Evolutionary conservation across 2,888 invertebrate species (phyloP).

Genomic region (Diogma glabrata): DNA sequence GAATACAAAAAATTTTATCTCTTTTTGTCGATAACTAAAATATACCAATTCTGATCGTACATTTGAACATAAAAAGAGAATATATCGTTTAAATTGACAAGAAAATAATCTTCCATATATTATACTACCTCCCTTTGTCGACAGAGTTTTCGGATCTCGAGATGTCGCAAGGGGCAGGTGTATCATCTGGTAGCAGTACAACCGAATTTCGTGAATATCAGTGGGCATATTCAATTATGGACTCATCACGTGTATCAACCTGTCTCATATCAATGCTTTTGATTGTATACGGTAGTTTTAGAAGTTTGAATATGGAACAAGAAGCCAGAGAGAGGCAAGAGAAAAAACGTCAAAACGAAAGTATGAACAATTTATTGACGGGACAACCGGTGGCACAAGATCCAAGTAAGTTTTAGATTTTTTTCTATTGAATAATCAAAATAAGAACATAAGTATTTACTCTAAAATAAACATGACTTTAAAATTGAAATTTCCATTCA

Average conservation of each 20-base stretch:
- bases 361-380: conserved; percentile 36
- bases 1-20: no score
- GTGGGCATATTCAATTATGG: conserved; percentile 94
- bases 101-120: no score
- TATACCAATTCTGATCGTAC: no score
- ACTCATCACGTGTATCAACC: conserved; percentile 92
- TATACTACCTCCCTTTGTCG: conserved; percentile 8
- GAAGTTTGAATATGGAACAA: conserved; percentile 91
- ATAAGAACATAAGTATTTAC: no score
- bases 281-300: conserved; percentile 95
- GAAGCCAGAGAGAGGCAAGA: conserved; percentile 78
- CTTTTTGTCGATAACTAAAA: no score
- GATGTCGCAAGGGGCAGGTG: conserved; percentile 16
- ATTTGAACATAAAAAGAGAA: no score
- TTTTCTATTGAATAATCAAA: no score
- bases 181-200: conserved; percentile 12
- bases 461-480: no score
- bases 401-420: conserved; percentile 35
- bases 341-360: conserved; percentile 55
- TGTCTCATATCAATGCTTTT: conserved; percentile 94
- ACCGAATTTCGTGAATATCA: conserved; percentile 51
- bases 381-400: conserved; percentile 37
- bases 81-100: no score
- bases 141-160: conserved; percentile 4
- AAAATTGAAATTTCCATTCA: no score